Base-by-base conservation (phyloP, 2,113 vertebrate genomes). In the Oreochromis niloticus region DNA sequence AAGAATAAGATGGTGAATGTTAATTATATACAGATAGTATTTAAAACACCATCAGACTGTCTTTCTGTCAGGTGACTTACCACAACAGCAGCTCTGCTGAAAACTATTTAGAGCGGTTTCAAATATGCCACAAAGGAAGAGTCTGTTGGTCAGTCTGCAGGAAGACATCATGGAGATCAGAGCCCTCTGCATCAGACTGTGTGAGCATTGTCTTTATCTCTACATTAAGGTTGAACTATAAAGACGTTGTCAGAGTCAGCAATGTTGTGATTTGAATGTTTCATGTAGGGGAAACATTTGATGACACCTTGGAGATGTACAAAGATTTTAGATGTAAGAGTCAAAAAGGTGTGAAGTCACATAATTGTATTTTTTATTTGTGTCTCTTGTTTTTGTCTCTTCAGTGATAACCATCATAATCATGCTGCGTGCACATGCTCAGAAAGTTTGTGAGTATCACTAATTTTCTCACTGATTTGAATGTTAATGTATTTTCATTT, bases 1-100 rank as follows among this genome's bases (percentile, higher is more conserved):
- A 55, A 55, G n/a, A 24, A 55, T 55, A 12, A 3, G 0, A 22
- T 6, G 19, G 10, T 54, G 52, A 54, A 54, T 2, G 0, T 11
- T 55, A 55, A 55, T 6, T 55, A 56, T 4, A 3, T 55, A 56
- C 12, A 24, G 13, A 24, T 56, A 56, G 54, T 7, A 56, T 13
- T 3, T 22, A 24, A 56, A 56, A 24, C 0, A 24, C 0, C 6
- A 56, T 0, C 55, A 27, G 22, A 1, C 22, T 57, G 2, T 13
- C 0, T 57, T 4, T 7, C 22, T 57, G 55, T 4, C 22, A 27
- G 22, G 22, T 27, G 55, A 27, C 6, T 14, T 57, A 27, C 55
- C 22, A 7, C 12, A 27, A 57, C 12, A 57, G 22, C 22, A 57
- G 0, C 22, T 57, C 22, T 57, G 22, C 55, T 57, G 2, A 57